Conservation (phyloP, 2,797 vertebrate genomes). For the Momotus momota region DNA sequence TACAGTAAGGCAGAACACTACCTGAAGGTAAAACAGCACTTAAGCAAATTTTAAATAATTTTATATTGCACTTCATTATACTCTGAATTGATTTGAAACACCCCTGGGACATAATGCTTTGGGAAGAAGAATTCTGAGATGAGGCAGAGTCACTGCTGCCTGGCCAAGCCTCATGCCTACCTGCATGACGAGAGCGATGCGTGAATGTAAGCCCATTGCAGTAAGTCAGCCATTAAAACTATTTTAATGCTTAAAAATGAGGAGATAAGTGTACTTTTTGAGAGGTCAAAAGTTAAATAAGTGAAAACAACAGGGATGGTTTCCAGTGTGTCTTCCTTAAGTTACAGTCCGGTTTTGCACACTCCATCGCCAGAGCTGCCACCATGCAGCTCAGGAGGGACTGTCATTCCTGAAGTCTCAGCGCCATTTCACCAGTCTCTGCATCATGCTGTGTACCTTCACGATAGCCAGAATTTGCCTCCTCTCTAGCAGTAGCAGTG, state of each 20-base stretch:
- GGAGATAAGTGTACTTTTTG: background rate
- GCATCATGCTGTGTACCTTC: background rate
- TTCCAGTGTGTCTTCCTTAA: background rate
- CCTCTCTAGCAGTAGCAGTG: background rate
- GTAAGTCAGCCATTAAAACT: background rate
- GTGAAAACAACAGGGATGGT: background rate
- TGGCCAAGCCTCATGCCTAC: background rate
- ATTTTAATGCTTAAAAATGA: background rate
- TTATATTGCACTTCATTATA: background rate
- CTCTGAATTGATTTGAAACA: background rate
- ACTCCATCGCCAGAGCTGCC: background rate
- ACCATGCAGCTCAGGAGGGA: background rate
- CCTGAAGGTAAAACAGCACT: background rate
- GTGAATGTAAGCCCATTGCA: background rate
- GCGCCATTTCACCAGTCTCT: background rate
- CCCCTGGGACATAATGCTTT: background rate
- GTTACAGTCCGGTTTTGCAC: background rate
- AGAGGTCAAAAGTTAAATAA: background rate
- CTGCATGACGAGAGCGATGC: fast-evolving
- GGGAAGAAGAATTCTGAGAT: background rate
- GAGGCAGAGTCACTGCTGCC: background rate
- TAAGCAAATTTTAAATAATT: background rate
- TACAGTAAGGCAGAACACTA: background rate
- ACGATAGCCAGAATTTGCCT: background rate
- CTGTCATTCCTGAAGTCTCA: background rate